These are phyloP conservation scores for Stegostoma tigrinum DNA, from an alignment of 2,113 vertebrate species.

Conservation along the genomic window DNA sequence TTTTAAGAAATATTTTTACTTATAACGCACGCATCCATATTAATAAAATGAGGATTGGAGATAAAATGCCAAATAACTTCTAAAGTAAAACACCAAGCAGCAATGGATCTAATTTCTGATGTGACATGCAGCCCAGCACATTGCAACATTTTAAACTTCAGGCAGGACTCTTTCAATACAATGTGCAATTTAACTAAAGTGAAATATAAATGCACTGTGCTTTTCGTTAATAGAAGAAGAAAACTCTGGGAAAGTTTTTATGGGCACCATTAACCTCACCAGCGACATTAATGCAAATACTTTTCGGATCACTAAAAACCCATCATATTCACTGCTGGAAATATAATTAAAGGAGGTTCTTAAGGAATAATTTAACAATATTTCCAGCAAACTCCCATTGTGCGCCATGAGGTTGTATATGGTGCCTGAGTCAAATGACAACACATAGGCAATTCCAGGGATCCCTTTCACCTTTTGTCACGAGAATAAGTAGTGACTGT, in stretches of 20 bases:
- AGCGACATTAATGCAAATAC: neutral
- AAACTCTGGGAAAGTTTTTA: neutral
- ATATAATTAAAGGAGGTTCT: neutral
- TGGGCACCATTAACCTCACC: neutral
- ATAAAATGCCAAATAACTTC: neutral
- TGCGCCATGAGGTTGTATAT: too few relatives aligned
- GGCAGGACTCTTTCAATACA: neutral
- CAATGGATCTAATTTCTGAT: neutral
- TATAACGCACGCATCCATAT: neutral
- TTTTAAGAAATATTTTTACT: neutral
- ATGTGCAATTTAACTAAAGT: neutral
- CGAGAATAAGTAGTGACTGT: too few relatives aligned
- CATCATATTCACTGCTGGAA: neutral
- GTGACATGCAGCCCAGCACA: neutral
- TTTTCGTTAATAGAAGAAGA: neutral
- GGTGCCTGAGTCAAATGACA: neutral
- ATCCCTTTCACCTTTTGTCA: neutral
- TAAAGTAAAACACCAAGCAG: too few relatives aligned
- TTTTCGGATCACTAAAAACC: neutral
- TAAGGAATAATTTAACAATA: neutral
- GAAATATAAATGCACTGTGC: slow-evolving; percentile 1
- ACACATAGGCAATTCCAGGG: neutral
- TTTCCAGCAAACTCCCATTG: neutral
- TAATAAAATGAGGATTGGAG: neutral
- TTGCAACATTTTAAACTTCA: neutral